Evolutionary conservation across 2,113 vertebrate species (phyloP), one percentile per base, ranked within the genome.

Genomic region (Gallinago paraguaiae): DNA sequence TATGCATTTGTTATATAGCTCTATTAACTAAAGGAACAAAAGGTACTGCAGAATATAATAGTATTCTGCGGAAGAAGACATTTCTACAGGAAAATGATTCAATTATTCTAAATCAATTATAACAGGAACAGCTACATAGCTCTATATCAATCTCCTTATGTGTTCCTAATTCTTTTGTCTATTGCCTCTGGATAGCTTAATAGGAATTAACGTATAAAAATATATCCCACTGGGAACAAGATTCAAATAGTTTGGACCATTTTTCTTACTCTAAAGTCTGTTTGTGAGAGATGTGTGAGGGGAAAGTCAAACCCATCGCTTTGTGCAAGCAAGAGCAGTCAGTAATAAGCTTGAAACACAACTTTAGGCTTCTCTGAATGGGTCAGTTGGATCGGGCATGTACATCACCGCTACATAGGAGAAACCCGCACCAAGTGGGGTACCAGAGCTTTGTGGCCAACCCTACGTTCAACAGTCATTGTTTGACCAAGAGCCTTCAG

Each of bases 11-110:
- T 90, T 96, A 93, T 89, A 95, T 54, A 57, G 93, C 65, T 96
- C 94, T 95, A 96, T 96, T 96, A 97, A 85, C 86, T 88, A 75
- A 95, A 95, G 93, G 92, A 96, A 96, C 79, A 97, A 96, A 97
- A 96, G 84, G 65, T 86, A 96, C 30, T 92, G 43, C 69, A 74
- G 84, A 94, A 60, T 65, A 91, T 94, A 96, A 97, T 86, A 82
- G 75, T 2, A 0, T 86, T 88, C 92, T 69, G 86, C 2, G 1
- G 92, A 96, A 95, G 70, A 94, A 80, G 86, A 87, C 51, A 96
- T 82, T 95, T 92, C 88, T 72, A 81, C 87, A 95, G 82, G 82
- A 92, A 96, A 97, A 96, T 94, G 79, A 95, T 63, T 94, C 95
- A 89, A 94, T 96, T 97, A 97, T 89, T 96, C 83, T 92, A 94